A percentile compares a stretch with the other conserved stretches of the same genome.
phyloP scores from a whole-genome alignment of 2,888 invertebrate genomes.

The Acronicta psi region DNA sequence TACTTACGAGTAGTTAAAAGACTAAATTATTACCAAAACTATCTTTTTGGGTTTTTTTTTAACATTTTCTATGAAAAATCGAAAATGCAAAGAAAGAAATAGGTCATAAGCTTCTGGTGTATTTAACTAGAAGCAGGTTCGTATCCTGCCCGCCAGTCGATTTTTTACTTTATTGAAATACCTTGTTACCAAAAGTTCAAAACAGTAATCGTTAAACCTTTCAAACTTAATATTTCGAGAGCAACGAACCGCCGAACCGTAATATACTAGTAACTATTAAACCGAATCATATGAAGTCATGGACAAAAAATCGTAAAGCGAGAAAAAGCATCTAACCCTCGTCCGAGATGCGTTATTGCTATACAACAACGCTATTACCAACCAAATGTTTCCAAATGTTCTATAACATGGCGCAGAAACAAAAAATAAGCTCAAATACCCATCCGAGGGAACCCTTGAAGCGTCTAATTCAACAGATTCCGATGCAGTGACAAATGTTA shows the following conservation, averaged over 20 bases:
- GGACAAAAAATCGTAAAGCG: constrained; percentile 55
- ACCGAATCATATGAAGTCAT: constrained; percentile 46
- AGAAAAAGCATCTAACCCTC: constrained; percentile 48
- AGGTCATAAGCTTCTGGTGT: too few relatives aligned
- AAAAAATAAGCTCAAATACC: constrained; percentile 78
- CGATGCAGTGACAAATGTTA: constrained; percentile 88
- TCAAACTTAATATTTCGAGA: constrained; percentile 33
- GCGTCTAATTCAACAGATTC: constrained; percentile 86
- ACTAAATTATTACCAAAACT: too few relatives aligned
- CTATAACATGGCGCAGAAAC: constrained; percentile 67
- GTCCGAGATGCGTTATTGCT: constrained; percentile 56
- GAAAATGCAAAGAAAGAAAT: too few relatives aligned
- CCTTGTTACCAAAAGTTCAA: constrained; percentile 8
- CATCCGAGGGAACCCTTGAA: constrained; percentile 70
- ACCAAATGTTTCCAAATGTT: constrained; percentile 65
- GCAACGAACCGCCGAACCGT: constrained; percentile 31
- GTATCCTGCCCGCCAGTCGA: too few relatives aligned
- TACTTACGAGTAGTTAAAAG: too few relatives aligned
- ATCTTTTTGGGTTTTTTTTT: too few relatives aligned
- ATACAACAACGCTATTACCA: constrained; percentile 58
- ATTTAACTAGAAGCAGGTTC: too few relatives aligned
- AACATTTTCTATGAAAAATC: too few relatives aligned
- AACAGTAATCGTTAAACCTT: constrained; percentile 18
- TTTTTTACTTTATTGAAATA: constrained; percentile 1
- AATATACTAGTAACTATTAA: constrained; percentile 46